A percentile compares a stretch with the other conserved stretches of the same genome.
These are phyloP conservation scores for Apodemus sylvaticus DNA, from an alignment of 2,113 vertebrate genomes.

Conservation along the genomic window DNA sequence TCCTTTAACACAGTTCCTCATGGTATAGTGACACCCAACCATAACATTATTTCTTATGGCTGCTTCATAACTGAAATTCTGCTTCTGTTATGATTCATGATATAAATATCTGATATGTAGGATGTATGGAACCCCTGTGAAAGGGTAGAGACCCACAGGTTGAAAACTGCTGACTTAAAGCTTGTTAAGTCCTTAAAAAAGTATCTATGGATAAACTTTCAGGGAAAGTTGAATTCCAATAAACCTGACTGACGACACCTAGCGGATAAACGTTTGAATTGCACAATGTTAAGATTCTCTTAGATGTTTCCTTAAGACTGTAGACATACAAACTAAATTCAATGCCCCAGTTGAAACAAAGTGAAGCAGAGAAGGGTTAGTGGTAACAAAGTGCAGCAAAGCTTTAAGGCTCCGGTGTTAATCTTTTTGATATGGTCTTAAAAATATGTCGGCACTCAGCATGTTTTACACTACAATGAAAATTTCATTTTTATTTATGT, in stretches of 20 bases:
- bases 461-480: too few species aligned
- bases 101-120: neutral
- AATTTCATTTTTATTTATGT: too few species aligned
- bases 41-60: neutral
- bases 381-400: too few species aligned
- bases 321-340: conserved; percentile 31
- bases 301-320: neutral
- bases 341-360: conserved; percentile 29
- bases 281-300: neutral
- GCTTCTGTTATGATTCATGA: neutral
- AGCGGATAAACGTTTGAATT: conserved; percentile 58
- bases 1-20: neutral
- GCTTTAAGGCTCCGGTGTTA: too few species aligned
- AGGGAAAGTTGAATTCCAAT: conserved; percentile 24
- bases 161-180: neutral
- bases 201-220: conserved; percentile 12
- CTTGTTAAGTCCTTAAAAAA: neutral
- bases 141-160: neutral
- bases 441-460: too few species aligned
- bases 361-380: too few species aligned
- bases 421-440: too few species aligned
- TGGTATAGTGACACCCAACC: neutral
- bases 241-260: conserved; percentile 65
- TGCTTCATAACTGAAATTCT: neutral
- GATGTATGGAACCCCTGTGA: neutral